A percentile compares a stretch with the other conserved stretches of the same genome.
phyloP scores from a whole-genome alignment of 1,140 invertebrate genomes.

The Penaeus vannamei region DNA sequence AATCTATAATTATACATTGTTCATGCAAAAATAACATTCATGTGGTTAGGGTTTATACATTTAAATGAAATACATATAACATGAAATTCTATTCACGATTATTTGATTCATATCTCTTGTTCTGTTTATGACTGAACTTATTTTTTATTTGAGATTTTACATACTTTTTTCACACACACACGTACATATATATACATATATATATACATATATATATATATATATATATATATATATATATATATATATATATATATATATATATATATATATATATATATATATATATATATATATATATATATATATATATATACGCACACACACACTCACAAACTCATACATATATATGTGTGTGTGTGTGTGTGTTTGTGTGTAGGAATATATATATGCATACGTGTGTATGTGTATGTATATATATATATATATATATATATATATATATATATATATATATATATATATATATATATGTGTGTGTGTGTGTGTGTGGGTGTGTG shows the following conservation, averaged over 20 bases:
- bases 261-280: slow-evolving; percentile 28
- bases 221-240: slow-evolving; percentile 28
- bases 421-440: neutral
- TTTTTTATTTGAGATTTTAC: slow-evolving; percentile 19
- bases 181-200: neutral
- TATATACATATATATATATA: neutral
- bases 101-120: no score
- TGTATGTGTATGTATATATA: no score
- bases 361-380: neutral
- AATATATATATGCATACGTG: no score
- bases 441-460: neutral
- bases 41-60: no score
- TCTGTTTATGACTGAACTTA: no score
- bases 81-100: no score
- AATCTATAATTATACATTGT: no score
- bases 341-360: neutral
- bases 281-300: neutral
- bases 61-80: no score
- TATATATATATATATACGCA: slow-evolving; percentile 7
- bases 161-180: neutral
- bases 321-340: slow-evolving; percentile 14
- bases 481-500: neutral
- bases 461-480: slow-evolving; percentile 2
- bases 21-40: no score
- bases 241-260: slow-evolving; percentile 28